phyloP scores from a whole-genome alignment of 2,797 vertebrate genomes.

The Halcyon leucocephala region DNA sequence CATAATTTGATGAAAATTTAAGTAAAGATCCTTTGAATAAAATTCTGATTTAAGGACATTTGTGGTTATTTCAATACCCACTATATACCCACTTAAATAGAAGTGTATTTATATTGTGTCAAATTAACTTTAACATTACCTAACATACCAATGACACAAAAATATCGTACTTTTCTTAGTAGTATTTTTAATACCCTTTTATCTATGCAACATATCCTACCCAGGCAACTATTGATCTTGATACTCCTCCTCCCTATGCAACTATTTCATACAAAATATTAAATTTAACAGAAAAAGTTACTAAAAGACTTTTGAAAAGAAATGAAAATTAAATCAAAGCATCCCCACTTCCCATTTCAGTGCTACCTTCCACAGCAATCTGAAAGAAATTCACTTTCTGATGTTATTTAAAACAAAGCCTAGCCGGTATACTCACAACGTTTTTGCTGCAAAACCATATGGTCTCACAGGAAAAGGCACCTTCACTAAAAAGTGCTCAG shows the following conservation, averaged over 20 bases:
- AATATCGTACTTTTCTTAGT: neutral
- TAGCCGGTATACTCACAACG: neutral
- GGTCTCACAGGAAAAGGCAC: neutral
- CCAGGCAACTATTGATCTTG: neutral
- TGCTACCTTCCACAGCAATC: neutral
- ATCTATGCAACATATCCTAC: neutral
- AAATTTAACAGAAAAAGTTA: neutral
- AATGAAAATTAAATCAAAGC: neutral
- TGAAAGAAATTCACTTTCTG: neutral
- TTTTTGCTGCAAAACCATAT: neutral
- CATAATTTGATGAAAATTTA: neutral
- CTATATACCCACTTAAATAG: neutral
- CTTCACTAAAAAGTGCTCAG: neutral
- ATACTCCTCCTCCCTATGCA: neutral
- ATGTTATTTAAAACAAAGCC: neutral
- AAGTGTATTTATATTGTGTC: neutral
- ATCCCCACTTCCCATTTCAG: neutral
- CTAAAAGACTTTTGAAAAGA: neutral
- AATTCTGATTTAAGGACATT: neutral
- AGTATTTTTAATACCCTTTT: neutral
- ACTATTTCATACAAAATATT: neutral
- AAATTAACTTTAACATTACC: neutral
- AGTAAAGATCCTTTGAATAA: neutral
- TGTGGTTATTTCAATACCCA: neutral
- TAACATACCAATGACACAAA: neutral